phyloP scores from a whole-genome alignment of 1,140 invertebrate species.

The Tribolium castaneum region DNA sequence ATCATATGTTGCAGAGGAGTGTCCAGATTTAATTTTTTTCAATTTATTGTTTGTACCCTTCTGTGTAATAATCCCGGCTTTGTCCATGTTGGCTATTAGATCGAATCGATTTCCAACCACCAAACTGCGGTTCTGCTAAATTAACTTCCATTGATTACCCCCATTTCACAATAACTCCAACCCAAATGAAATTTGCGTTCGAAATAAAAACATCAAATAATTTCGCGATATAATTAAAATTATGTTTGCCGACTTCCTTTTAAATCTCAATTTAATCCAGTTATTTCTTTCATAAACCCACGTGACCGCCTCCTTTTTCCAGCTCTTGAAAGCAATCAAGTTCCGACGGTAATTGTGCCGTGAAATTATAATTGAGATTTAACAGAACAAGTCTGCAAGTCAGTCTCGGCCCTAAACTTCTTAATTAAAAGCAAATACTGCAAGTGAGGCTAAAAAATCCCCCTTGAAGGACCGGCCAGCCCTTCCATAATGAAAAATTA shows the following conservation, averaged over 20 bases:
- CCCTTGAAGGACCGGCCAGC: not conserved
- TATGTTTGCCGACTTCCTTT: not conserved
- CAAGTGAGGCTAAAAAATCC: constrained; percentile 3
- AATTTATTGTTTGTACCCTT: not conserved
- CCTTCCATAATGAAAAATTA: constrained; percentile 25
- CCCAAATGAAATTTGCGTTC: not conserved
- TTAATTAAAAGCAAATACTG: constrained; percentile 35
- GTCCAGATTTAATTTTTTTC: too few species aligned
- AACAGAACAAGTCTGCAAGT: constrained; percentile 29
- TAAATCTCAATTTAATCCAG: not conserved
- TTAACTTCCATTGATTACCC: not conserved
- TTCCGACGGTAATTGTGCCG: constrained; percentile 9
- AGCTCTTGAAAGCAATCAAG: constrained; percentile 4
- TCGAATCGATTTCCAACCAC: not conserved
- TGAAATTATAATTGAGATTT: constrained; percentile 33
- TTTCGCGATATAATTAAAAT: not conserved
- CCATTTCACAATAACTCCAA: not conserved
- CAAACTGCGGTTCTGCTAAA: not conserved
- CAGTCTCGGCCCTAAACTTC: constrained; percentile 23
- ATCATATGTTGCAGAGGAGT: constrained; percentile 7
- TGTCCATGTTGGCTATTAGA: not conserved
- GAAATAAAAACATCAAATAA: not conserved
- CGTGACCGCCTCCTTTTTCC: not conserved
- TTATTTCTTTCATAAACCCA: not conserved
- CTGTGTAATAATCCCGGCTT: not conserved